Evolutionary conservation across 2,113 vertebrate genomes (phyloP).

Genomic region (Puffinus mauretanicus): DNA sequence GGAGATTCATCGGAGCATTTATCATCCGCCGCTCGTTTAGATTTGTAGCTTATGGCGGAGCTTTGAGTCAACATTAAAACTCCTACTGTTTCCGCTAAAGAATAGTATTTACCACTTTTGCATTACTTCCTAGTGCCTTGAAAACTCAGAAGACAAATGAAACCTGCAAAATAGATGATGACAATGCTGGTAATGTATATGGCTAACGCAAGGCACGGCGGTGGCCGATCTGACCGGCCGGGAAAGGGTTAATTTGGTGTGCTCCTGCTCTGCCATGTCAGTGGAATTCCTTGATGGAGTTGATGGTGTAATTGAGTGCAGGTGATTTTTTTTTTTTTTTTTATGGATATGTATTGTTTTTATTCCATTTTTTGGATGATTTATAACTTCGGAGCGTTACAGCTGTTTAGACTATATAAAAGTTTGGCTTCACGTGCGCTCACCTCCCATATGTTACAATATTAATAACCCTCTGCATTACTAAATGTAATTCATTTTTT

Average conservation of each 20-base stretch:
- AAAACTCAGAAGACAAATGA: not conserved
- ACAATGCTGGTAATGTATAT: accelerated
- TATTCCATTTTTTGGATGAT: not conserved
- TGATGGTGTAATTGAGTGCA: not conserved
- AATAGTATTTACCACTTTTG: not conserved
- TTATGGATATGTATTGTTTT: not conserved
- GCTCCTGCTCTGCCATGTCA: not conserved
- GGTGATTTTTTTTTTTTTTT: not conserved
- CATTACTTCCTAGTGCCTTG: not conserved
- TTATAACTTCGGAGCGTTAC: not conserved
- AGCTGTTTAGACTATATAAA: not conserved
- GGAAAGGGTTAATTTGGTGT: not conserved
- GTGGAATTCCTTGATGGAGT: not conserved
- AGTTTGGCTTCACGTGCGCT: not conserved
- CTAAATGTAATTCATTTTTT: not conserved
- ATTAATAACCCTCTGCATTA: not conserved
- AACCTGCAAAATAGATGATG: not conserved
- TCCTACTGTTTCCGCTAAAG: not conserved
- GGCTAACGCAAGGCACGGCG: accelerated
- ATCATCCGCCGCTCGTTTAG: accelerated
- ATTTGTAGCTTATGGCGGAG: not conserved
- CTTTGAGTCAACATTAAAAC: not conserved
- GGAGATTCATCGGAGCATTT: not conserved
- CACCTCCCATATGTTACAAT: not conserved
- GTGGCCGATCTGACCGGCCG: accelerated